Conservation (phyloP, 2,113 vertebrate genomes). For the Phycodurus eques region DNA sequence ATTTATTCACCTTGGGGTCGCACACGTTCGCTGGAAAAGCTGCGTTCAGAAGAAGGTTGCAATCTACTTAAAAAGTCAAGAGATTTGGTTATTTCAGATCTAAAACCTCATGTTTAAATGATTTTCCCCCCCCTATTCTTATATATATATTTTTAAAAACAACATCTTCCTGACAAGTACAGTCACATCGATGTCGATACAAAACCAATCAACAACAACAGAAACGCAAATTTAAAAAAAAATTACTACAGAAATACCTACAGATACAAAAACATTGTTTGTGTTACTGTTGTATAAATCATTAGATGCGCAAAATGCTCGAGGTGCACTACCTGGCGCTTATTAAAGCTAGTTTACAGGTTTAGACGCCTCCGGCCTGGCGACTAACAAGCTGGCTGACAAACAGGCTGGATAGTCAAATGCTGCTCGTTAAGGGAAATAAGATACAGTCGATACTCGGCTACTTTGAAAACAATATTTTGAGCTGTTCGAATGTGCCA, state of each 20-base stretch:
- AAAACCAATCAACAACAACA: not conserved
- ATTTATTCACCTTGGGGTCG: not conserved
- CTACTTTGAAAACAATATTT: slow-evolving; percentile 46
- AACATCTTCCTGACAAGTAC: not conserved
- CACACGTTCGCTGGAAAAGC: not conserved
- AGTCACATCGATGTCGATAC: not conserved
- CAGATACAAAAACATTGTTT: slow-evolving; percentile 17
- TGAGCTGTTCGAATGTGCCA: slow-evolving; percentile 40
- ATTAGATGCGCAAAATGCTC: slow-evolving; percentile 21
- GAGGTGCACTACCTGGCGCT: slow-evolving; percentile 27
- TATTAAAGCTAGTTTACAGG: slow-evolving; percentile 44
- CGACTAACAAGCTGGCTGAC: slow-evolving; percentile 52
- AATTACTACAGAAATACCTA: not conserved
- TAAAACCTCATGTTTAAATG: not conserved
- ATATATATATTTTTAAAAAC: no score
- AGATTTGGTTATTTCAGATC: not conserved
- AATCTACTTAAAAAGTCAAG: not conserved
- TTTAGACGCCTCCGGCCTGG: slow-evolving; percentile 53
- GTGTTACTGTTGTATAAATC: not conserved
- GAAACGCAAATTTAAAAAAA: not conserved
- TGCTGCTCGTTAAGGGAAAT: slow-evolving; percentile 34
- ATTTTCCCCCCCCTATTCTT: no score
- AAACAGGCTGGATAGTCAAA: slow-evolving; percentile 57
- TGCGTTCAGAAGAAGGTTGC: not conserved
- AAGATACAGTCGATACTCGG: slow-evolving; percentile 20